Evolutionary conservation across 1,140 invertebrate genomes (phyloP).

Genomic region (Hyphantria cunea): DNA sequence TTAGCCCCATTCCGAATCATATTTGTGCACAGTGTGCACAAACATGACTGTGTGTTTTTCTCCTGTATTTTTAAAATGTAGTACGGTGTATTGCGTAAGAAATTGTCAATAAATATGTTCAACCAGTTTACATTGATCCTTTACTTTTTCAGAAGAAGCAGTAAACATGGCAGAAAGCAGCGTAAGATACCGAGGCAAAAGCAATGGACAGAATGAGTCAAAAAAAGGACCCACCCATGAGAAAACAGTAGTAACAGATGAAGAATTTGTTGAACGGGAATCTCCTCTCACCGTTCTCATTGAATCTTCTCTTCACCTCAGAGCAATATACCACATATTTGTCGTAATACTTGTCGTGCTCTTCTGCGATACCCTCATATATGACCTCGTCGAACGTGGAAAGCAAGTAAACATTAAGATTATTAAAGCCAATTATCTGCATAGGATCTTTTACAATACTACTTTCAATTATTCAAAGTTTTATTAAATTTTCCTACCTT

Average conservation of each 20-base stretch:
- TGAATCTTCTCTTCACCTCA: constrained; percentile 88
- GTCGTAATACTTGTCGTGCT: constrained; percentile 90
- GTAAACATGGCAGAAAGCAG: constrained; percentile 30
- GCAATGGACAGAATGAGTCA: constrained; percentile 40
- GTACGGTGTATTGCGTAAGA: no score
- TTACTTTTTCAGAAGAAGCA: constrained; percentile 9
- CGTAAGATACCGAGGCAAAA: constrained; percentile 29
- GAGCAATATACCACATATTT: constrained; percentile 92
- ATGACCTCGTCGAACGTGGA: constrained; percentile 88
- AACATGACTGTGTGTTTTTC: no score
- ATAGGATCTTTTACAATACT: neutral
- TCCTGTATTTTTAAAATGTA: no score
- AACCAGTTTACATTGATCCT: neutral
- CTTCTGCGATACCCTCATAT: constrained; percentile 86
- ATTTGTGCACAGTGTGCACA: no score
- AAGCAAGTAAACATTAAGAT: constrained; percentile 83
- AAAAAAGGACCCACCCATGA: constrained; percentile 43
- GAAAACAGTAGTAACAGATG: constrained; percentile 66
- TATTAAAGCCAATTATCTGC: neutral
- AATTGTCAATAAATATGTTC: no score
- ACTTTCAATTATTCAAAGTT: neutral
- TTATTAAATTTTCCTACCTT: neutral
- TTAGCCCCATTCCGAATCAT: no score
- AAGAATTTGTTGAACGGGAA: constrained; percentile 86
- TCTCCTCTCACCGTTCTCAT: constrained; percentile 91